Evolutionary conservation across 2,888 invertebrate genomes (phyloP).

Genomic region (Andrena fulva): DNA sequence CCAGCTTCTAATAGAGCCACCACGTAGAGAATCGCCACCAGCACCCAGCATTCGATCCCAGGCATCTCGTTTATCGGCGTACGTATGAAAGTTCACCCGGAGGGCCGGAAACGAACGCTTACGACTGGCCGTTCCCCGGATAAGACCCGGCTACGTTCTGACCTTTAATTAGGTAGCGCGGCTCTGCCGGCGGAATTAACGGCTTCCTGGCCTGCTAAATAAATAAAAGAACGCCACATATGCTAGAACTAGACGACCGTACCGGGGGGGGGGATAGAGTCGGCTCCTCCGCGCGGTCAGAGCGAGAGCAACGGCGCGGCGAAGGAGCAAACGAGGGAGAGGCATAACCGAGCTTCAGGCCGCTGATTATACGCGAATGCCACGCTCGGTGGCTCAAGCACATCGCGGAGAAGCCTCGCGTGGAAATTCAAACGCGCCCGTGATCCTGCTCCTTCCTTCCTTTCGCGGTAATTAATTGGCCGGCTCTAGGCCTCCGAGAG

Average conservation of each 20-base stretch:
- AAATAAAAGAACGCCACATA: conserved; percentile 77
- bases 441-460: conserved; percentile 71
- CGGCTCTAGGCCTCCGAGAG: conserved; percentile 23
- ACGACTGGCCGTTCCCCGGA: conserved; percentile 71
- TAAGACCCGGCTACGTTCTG: conserved; percentile 74
- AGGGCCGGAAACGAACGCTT: conserved; percentile 79
- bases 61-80: conserved; percentile 67
- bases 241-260: conserved; percentile 56
- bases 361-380: conserved; percentile 76
- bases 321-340: conserved; percentile 24
- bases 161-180: conserved; percentile 83
- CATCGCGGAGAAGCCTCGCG: conserved; percentile 68
- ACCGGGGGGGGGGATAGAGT: conserved; percentile 28
- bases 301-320: neutral
- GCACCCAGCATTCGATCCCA: conserved; percentile 42
- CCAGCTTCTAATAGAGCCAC: neutral
- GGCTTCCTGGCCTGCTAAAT: conserved; percentile 82
- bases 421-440: conserved; percentile 72
- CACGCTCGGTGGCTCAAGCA: conserved; percentile 74
- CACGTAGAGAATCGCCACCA: neutral
- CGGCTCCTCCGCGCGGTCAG: conserved; percentile 18
- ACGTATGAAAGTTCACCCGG: conserved; percentile 69
- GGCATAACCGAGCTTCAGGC: conserved; percentile 71
- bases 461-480: conserved; percentile 71
- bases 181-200: conserved; percentile 79